These are phyloP conservation scores for Dryobotodes eremita DNA, from an alignment of 2,888 invertebrate species.

Conservation along the genomic window DNA sequence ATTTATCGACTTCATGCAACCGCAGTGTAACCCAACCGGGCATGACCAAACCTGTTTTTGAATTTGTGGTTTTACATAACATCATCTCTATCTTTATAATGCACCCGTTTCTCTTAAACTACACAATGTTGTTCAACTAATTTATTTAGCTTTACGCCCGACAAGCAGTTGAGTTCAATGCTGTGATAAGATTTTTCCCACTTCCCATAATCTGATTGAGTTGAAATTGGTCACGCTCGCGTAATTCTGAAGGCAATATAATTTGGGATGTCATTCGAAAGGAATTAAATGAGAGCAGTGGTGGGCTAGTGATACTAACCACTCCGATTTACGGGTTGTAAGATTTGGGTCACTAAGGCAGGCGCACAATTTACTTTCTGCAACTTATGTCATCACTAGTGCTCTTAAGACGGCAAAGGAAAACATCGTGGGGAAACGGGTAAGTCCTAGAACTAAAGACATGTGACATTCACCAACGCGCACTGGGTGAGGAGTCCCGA, in stretches of 20 bases:
- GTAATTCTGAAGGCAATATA: constrained; percentile 20
- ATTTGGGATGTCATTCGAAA: not conserved
- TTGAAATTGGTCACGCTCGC: constrained; percentile 18
- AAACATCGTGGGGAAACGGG: not conserved
- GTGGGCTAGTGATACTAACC: not conserved
- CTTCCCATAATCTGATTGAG: constrained; percentile 13
- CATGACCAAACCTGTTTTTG: constrained; percentile 4
- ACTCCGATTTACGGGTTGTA: no score
- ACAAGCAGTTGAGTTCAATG: not conserved
- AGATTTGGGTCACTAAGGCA: not conserved
- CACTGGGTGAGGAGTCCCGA: not conserved
- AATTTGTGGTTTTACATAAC: not conserved
- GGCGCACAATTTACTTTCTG: not conserved
- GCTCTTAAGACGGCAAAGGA: not conserved
- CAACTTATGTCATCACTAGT: not conserved
- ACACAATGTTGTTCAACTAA: not conserved
- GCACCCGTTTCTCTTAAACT: not conserved
- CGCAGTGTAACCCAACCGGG: not conserved
- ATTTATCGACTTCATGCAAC: constrained; percentile 1
- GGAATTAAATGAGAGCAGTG: not conserved
- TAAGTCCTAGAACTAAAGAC: not conserved
- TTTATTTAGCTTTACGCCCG: not conserved
- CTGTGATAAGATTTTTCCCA: not conserved
- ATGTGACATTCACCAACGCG: not conserved
- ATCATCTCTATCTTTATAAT: not conserved